phyloP scores from a whole-genome alignment of 1,140 invertebrate genomes.

The Gonatopus flavifemur region DNA sequence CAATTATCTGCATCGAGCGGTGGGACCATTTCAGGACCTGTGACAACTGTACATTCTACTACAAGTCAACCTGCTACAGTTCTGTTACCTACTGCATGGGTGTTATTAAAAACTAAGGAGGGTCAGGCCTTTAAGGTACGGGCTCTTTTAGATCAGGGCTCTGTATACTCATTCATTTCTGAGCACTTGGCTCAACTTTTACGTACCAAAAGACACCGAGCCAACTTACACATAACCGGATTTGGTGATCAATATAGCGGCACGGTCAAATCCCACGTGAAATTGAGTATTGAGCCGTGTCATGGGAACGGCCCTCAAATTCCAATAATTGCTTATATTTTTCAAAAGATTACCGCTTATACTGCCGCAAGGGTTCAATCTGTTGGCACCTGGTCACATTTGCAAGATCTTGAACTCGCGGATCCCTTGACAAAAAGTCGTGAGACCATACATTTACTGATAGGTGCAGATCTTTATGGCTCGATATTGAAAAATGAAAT shows the following conservation, averaged over 20 bases:
- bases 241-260: constrained; percentile 7
- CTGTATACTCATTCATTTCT: constrained; percentile 6
- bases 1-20: no score
- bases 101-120: neutral
- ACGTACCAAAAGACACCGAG: constrained; percentile 4
- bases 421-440: constrained; percentile 13
- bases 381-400: constrained; percentile 13
- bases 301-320: neutral
- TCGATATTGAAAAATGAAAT: constrained; percentile 5
- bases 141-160: constrained; percentile 17
- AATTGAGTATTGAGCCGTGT: constrained; percentile 7
- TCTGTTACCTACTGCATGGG: neutral
- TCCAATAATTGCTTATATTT: constrained; percentile 2
- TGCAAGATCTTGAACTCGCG: constrained; percentile 8
- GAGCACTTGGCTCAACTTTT: constrained; percentile 4
- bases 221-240: no score
- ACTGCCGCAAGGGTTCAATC: neutral
- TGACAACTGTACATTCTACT: neutral
- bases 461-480: constrained; percentile 18
- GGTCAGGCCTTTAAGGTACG: constrained; percentile 2
- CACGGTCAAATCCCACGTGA: constrained; percentile 1
- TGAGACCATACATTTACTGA: constrained; percentile 9
- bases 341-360: constrained; percentile 13
- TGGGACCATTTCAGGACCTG: no score
- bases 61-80: neutral